A percentile compares a stretch with the other conserved stretches of the same genome.
Evolutionary conservation across 2,113 vertebrate species (phyloP).

Genomic region (Talpa occidentalis): DNA sequence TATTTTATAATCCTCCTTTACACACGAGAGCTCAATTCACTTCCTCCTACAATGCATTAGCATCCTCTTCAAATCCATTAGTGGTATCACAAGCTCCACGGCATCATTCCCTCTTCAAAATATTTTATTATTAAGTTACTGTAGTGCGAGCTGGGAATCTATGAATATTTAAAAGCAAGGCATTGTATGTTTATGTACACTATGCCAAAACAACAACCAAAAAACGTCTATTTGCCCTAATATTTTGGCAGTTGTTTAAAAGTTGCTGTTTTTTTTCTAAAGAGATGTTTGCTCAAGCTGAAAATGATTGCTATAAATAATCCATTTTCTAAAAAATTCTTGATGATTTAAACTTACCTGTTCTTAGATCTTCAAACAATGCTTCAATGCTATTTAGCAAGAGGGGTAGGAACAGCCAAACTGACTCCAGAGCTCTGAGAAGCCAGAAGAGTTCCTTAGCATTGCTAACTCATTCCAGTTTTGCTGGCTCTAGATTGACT

Average conservation of each 20-base stretch:
- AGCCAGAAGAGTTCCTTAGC: neutral
- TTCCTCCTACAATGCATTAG: constrained; percentile 87
- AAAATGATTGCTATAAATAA: constrained; percentile 46
- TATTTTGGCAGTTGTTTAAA: constrained; percentile 75
- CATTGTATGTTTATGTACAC: constrained; percentile 65
- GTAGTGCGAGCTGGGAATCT: constrained; percentile 76
- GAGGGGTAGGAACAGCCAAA: neutral
- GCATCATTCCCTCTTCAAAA: constrained; percentile 85
- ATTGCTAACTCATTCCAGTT: neutral
- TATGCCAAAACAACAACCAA: constrained; percentile 72
- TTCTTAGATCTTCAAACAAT: neutral
- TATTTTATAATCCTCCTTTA: constrained; percentile 89
- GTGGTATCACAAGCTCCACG: constrained; percentile 85
- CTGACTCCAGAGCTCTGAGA: neutral
- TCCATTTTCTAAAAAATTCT: constrained; percentile 4
- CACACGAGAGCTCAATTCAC: constrained; percentile 87
- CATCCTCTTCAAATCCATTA: constrained; percentile 92
- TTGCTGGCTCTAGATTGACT: neutral
- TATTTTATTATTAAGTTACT: constrained; percentile 87
- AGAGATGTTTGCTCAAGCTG: constrained; percentile 52
- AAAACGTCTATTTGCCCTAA: constrained; percentile 60
- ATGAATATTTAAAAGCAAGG: constrained; percentile 87
- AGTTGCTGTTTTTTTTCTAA: neutral
- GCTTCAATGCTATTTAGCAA: neutral
- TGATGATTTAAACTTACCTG: constrained; percentile 2